A percentile compares a stretch with the other conserved stretches of the same genome.
Conservation (phyloP, 1,140 invertebrate species). For the Melipona quadrifasciata region DNA sequence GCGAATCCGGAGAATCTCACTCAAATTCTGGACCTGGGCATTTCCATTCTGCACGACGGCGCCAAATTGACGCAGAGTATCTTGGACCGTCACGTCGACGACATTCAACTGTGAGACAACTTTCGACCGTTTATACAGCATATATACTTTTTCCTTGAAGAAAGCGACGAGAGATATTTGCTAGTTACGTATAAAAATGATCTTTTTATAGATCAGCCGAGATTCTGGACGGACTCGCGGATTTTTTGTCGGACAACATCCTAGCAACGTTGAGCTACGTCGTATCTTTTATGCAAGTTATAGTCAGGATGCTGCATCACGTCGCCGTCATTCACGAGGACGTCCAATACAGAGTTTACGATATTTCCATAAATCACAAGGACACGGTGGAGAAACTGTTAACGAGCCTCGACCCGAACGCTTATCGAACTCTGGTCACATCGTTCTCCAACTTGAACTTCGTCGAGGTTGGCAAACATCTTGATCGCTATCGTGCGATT, state of each 20-base stretch:
- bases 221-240: slow-evolving; percentile 65
- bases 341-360: slow-evolving; percentile 62
- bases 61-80: slow-evolving; percentile 69
- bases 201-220: slow-evolving; percentile 61
- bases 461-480: slow-evolving; percentile 60
- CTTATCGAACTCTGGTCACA: slow-evolving; percentile 67
- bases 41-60: slow-evolving; percentile 67
- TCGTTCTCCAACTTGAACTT: slow-evolving; percentile 70
- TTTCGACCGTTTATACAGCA: background rate
- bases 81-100: slow-evolving; percentile 57
- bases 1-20: slow-evolving; percentile 63
- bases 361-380: slow-evolving; percentile 66
- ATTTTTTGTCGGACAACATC: slow-evolving; percentile 67
- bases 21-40: slow-evolving; percentile 63
- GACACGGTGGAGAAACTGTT: slow-evolving; percentile 70
- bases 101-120: slow-evolving; percentile 39
- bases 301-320: slow-evolving; percentile 72
- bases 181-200: too few species aligned
- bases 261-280: slow-evolving; percentile 70
- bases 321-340: slow-evolving; percentile 72
- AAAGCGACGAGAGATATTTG: too few species aligned
- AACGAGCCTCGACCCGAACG: slow-evolving; percentile 64
- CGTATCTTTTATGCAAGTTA: slow-evolving; percentile 67
- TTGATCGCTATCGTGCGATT: background rate
- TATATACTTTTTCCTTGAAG: background rate